Conservation (phyloP, 2,888 invertebrate genomes). For the Drosophila sordidula region DNA sequence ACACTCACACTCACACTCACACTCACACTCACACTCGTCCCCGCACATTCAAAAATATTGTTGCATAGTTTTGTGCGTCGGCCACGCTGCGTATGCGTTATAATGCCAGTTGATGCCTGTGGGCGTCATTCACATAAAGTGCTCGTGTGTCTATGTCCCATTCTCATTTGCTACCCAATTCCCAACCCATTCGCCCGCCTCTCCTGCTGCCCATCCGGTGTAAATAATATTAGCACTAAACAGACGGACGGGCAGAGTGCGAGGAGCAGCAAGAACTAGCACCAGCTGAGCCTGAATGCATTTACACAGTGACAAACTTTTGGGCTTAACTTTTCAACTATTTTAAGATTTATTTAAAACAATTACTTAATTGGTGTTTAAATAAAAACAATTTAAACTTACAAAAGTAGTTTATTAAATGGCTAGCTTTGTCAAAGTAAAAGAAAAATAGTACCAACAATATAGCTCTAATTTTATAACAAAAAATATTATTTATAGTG, state of each 20-base stretch:
- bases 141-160: constrained; percentile 67
- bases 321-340: neutral
- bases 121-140: constrained; percentile 76
- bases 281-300: constrained; percentile 17
- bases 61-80: constrained; percentile 58
- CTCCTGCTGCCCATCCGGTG: constrained; percentile 23
- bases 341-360: neutral
- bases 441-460: too few species aligned
- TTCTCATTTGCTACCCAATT: constrained; percentile 33
- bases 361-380: too few species aligned
- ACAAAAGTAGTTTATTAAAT: too few species aligned
- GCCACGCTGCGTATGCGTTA: constrained; percentile 57
- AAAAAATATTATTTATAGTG: too few species aligned
- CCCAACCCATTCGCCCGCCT: neutral
- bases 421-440: too few species aligned
- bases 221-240: constrained; percentile 75
- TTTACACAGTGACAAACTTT: constrained; percentile 4
- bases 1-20: constrained; percentile 2
- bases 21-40: neutral
- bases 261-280: constrained; percentile 9
- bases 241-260: constrained; percentile 34
- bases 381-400: too few species aligned
- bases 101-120: constrained; percentile 71
- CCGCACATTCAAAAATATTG: constrained; percentile 24
- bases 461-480: too few species aligned